These are phyloP conservation scores for Coccyzus lansbergi DNA, from an alignment of 2,797 vertebrate species.

Conservation along the genomic window DNA sequence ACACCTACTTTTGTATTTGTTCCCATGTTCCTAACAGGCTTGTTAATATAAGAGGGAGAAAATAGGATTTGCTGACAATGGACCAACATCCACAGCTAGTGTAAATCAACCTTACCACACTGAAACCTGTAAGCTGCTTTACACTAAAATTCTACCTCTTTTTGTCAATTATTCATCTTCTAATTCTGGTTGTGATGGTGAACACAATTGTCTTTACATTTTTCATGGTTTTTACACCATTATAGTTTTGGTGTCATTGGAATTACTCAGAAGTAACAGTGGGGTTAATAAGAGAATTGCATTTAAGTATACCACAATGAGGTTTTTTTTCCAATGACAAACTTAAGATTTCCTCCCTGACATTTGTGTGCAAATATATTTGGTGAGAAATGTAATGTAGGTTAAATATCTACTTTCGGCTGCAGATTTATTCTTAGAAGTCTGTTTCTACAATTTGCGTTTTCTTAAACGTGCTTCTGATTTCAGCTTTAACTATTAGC, in stretches of 20 bases:
- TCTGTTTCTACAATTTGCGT: neutral
- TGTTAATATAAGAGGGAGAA: neutral
- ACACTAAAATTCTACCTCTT: neutral
- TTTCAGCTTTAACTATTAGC: constrained; percentile 14
- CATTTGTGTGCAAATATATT: constrained; percentile 4
- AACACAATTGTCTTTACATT: neutral
- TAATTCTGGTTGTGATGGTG: neutral
- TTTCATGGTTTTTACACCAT: neutral
- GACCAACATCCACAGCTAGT: neutral
- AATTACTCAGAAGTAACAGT: neutral
- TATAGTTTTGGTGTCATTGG: neutral
- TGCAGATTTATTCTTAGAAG: constrained; percentile 27
- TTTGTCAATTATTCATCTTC: neutral
- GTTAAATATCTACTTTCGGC: constrained; percentile 29
- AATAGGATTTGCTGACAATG: neutral
- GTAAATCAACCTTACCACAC: neutral
- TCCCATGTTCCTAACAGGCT: neutral
- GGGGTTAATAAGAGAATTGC: neutral
- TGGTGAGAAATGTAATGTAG: neutral
- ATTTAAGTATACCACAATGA: neutral
- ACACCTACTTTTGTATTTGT: constrained; percentile 14
- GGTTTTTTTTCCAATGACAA: constrained; percentile 4
- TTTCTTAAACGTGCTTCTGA: constrained; percentile 39
- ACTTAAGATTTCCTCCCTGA: neutral
- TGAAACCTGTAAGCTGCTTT: neutral